Percentiles rank a stretch among this genome's conserved stretches.
These are phyloP conservation scores for Pipistrellus nathusii DNA, from an alignment of 2,797 vertebrate species.

Conservation along the genomic window DNA sequence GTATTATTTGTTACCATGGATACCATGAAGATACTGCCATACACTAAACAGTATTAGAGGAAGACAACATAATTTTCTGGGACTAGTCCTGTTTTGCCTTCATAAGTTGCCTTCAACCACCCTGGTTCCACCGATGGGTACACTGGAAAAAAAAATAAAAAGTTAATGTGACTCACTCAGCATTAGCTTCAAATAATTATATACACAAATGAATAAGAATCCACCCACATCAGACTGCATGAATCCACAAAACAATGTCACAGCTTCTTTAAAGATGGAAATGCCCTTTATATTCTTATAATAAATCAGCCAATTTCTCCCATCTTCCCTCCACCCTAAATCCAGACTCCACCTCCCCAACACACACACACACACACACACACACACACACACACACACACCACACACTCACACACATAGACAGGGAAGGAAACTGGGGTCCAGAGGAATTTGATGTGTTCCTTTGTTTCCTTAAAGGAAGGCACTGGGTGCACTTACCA, in stretches of 20 bases:
- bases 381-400: neutral
- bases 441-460: neutral
- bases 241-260: neutral
- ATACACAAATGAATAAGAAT: slow-evolving; percentile 40
- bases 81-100: slow-evolving; percentile 96
- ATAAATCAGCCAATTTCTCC: neutral
- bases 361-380: too few species aligned
- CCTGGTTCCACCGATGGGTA: slow-evolving; percentile 96
- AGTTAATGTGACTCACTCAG: neutral
- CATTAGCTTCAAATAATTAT: neutral
- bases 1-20: slow-evolving; percentile 93
- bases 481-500: slow-evolving; percentile 87
- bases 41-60: slow-evolving; percentile 90
- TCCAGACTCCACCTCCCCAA: fast-evolving
- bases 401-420: neutral
- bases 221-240: neutral
- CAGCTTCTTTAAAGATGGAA: slow-evolving; percentile 54
- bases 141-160: slow-evolving; percentile 86
- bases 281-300: neutral
- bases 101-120: slow-evolving; percentile 97
- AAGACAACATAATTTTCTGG: slow-evolving; percentile 97
- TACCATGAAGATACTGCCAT: slow-evolving; percentile 93
- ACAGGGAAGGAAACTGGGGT: neutral
- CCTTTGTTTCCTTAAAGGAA: neutral
- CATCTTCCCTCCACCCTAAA: too few species aligned